Conservation (phyloP, 2,888 invertebrate species). For the Drosophila diplacantha region DNA sequence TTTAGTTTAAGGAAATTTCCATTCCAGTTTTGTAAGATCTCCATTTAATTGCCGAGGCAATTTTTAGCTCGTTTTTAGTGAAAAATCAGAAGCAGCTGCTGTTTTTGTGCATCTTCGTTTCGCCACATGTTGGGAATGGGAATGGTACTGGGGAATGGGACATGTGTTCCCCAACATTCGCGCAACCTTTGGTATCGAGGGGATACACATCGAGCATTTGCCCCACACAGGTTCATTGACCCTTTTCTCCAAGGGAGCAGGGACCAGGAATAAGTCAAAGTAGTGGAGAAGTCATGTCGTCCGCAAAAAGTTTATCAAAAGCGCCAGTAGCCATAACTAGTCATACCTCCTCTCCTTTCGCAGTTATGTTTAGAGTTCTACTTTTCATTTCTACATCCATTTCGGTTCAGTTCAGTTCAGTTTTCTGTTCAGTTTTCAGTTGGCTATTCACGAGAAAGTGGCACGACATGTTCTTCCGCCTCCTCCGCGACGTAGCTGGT, state of each 20-base stretch:
- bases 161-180: slow-evolving; percentile 55
- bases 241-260: slow-evolving; percentile 2
- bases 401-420: slow-evolving; percentile 44
- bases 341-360: slow-evolving; percentile 15
- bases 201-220: slow-evolving; percentile 24
- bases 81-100: slow-evolving; percentile 64
- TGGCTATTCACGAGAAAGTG: slow-evolving; percentile 62
- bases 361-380: slow-evolving; percentile 35
- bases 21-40: slow-evolving; percentile 31
- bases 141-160: slow-evolving; percentile 12
- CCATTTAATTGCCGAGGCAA: slow-evolving; percentile 53
- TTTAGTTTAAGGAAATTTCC: slow-evolving; percentile 32
- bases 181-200: slow-evolving; percentile 35
- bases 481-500: slow-evolving; percentile 1
- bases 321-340: slow-evolving; percentile 30
- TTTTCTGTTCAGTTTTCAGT: slow-evolving; percentile 33
- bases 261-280: neutral
- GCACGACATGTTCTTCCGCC: slow-evolving; percentile 54
- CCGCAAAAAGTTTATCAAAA: slow-evolving; percentile 29
- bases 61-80: slow-evolving; percentile 47
- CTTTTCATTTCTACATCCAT: slow-evolving; percentile 51
- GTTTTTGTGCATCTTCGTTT: slow-evolving; percentile 38
- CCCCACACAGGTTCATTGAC: slow-evolving; percentile 27
- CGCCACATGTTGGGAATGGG: slow-evolving; percentile 52
- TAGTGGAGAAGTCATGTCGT: slow-evolving; percentile 3